A percentile compares a stretch with the other conserved stretches of the same genome.
Evolutionary conservation across 2,888 invertebrate genomes (phyloP).

Genomic region (Scrobipalpa atriplicella): DNA sequence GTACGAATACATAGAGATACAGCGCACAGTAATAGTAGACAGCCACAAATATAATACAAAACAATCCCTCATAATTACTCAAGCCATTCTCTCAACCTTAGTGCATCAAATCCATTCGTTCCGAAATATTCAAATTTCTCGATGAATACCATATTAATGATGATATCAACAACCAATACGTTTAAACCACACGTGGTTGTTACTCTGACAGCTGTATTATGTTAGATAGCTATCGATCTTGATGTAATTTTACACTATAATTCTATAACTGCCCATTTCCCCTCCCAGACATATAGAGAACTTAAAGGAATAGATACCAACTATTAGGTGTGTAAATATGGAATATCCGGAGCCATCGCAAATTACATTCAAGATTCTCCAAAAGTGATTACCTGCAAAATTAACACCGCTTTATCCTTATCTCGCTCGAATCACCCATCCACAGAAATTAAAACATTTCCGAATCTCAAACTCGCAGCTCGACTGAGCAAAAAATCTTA

Average conservation of each 20-base stretch:
- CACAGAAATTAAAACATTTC: conserved; percentile 29
- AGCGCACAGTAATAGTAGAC: too few relatives aligned
- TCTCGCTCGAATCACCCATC: not conserved
- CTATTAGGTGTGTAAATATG: not conserved
- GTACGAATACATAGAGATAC: too few relatives aligned
- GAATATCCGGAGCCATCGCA: conserved; percentile 5
- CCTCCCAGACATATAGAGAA: conserved; percentile 36
- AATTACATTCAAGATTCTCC: not conserved
- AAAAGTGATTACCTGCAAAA: not conserved
- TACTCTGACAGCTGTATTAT: conserved; percentile 59
- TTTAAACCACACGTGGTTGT: conserved; percentile 36
- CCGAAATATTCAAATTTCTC: conserved; percentile 20
- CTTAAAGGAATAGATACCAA: conserved; percentile 33
- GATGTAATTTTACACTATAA: conserved; percentile 53
- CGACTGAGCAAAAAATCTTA: conserved; percentile 25
- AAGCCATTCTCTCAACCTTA: not conserved
- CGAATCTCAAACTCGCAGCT: conserved; percentile 11
- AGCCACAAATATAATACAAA: too few relatives aligned
- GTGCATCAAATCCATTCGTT: conserved; percentile 14
- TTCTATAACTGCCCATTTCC: conserved; percentile 47
- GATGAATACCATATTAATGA: conserved; percentile 29
- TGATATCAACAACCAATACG: conserved; percentile 30
- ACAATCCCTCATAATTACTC: too few relatives aligned
- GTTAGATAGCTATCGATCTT: conserved; percentile 56
- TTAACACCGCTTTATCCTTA: not conserved